Base-by-base conservation (phyloP, 2,113 vertebrate species). In the Aegotheles bennettii region DNA sequence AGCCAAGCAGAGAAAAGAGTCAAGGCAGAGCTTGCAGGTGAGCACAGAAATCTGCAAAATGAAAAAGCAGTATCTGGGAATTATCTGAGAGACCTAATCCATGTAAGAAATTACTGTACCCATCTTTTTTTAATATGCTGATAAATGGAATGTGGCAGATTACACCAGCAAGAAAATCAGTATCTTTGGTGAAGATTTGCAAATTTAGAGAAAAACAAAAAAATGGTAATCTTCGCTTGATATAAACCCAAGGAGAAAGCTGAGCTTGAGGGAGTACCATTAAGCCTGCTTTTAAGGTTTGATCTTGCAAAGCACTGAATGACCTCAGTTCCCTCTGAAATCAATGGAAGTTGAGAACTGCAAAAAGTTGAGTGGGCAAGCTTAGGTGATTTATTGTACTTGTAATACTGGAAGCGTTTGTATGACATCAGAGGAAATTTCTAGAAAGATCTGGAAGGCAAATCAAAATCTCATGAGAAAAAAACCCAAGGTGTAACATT, bases 81-180 rank as follows among this genome's bases (percentile, higher is more conserved):
- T 95, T 87, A 85, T 91, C 91, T 81, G 70, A 90, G 91, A 90
- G 67, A 87, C 82, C 16, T 64, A 51, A 94, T 68, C 43, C 67
- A 61, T 61, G 65, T 33, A 65, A 92, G 54, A 94, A 93, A 87
- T 91, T 71, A 70, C n/a, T 35, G 36, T 48, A 86, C 9, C 33
- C 25, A 42, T 70, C 28, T 83, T 81, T 45, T 84, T 84, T 68
- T 53, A 65, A 64, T 89, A 71, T 33, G 38, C 71, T 84, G 70
- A 47, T 92, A 90, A 92, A 89, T 31, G 28, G 60, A 84, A 89
- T 3, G 7, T 5, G 4, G 20, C 87, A 84, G 63, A 60, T 84
- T 85, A 84, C 7, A 61, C 38, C 18, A 87, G 29, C 31, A 73
- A 89, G 36, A 42, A 91, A 84, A 79, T 70, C 38, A 67, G 43